Evolutionary conservation across 1,140 invertebrate species (phyloP).

Genomic region (Anoplophora glabripennis): DNA sequence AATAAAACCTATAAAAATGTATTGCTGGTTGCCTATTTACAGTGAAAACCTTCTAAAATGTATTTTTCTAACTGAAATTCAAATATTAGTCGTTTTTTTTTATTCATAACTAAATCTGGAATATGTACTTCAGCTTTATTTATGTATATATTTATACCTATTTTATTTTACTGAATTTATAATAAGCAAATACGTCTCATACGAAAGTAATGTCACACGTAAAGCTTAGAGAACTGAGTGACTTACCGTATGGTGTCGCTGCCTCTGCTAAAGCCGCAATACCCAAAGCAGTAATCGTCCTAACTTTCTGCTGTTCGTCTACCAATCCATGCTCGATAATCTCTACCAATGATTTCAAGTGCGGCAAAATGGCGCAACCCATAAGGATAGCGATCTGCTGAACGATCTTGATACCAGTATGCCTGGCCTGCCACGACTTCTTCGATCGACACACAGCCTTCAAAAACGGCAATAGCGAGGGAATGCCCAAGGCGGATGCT

Average conservation of each 20-base stretch:
- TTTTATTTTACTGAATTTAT: too few species aligned
- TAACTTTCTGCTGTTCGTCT: constrained; percentile 84
- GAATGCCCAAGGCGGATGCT: constrained; percentile 95
- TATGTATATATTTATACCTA: too few species aligned
- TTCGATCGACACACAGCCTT: constrained; percentile 99
- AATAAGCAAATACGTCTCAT: too few species aligned
- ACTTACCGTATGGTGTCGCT: constrained; percentile 90
- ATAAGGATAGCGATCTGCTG: constrained; percentile 99
- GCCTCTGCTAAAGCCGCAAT: constrained; percentile 97
- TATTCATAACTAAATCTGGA: too few species aligned
- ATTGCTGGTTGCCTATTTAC: too few species aligned
- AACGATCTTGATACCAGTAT: constrained; percentile 99
- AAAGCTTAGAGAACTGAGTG: too few species aligned
- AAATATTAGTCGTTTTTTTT: too few species aligned
- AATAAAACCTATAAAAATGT: too few species aligned
- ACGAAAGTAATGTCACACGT: too few species aligned
- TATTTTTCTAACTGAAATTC: too few species aligned
- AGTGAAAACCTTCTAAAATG: too few species aligned
- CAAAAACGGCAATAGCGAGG: constrained; percentile 94
- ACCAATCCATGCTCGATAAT: constrained; percentile 97
- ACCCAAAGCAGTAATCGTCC: constrained; percentile 98
- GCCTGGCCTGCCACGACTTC: constrained; percentile 99
- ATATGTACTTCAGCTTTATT: too few species aligned
- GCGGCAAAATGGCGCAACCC: constrained; percentile 99
- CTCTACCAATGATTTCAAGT: constrained; percentile 96